Evolutionary conservation across 2,888 invertebrate species (phyloP).

Genomic region (Drosophila cognata): DNA sequence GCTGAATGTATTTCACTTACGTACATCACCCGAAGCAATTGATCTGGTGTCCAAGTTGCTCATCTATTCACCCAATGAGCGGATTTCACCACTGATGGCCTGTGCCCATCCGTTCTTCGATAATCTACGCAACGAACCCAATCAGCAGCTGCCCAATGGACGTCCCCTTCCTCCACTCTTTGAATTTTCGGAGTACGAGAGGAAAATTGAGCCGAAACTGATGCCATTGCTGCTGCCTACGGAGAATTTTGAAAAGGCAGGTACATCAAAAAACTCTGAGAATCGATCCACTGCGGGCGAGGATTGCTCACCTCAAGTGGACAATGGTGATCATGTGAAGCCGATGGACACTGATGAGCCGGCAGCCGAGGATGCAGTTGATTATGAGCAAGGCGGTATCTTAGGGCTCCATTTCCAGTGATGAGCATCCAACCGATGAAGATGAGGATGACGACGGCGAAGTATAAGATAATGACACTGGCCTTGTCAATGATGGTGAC

Average conservation of each 20-base stretch:
- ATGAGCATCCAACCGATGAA: constrained; percentile 20
- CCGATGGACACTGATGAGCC: constrained; percentile 16
- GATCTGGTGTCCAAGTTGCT: constrained; percentile 95
- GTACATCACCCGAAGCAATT: constrained; percentile 96
- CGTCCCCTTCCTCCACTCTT: constrained; percentile 97
- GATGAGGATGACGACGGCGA: constrained; percentile 16
- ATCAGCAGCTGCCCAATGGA: constrained; percentile 95
- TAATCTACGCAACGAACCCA: constrained; percentile 97
- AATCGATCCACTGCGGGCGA: constrained; percentile 53
- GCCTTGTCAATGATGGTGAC: background rate
- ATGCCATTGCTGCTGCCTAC: constrained; percentile 55
- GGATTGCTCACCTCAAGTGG: constrained; percentile 19
- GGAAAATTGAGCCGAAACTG: constrained; percentile 76
- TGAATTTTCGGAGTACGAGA: constrained; percentile 95
- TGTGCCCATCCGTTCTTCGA: constrained; percentile 99
- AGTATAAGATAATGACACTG: constrained; percentile 3
- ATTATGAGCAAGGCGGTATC: constrained; percentile 28
- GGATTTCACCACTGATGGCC: constrained; percentile 97
- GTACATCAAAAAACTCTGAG: constrained; percentile 2
- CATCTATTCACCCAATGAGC: constrained; percentile 98
- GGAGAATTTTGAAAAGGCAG: background rate
- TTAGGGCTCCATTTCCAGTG: constrained; percentile 27
- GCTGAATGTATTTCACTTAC: constrained; percentile 98
- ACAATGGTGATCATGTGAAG: constrained; percentile 62
- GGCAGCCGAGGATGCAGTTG: constrained; percentile 7